Evolutionary conservation across 2,888 invertebrate genomes (phyloP).

Genomic region (Thysanoteuthis rhombus): DNA sequence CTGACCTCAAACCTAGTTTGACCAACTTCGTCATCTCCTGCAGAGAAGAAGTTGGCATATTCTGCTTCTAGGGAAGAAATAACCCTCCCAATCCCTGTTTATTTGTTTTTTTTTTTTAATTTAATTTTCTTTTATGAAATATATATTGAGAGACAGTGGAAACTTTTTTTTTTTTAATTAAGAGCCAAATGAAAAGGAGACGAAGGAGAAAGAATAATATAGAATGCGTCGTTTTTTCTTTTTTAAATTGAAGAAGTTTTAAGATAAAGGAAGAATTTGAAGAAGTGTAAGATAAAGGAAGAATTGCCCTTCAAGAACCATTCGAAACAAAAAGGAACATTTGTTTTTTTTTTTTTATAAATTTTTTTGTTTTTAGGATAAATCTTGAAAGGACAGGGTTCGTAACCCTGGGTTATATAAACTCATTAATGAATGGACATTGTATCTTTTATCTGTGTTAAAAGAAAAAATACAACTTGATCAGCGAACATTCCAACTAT

Average conservation of each 20-base stretch:
- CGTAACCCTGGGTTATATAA: too few relatives aligned
- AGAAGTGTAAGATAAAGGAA: background rate
- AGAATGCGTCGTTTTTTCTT: background rate
- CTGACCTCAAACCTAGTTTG: too few relatives aligned
- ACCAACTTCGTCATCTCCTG: background rate
- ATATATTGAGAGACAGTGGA: background rate
- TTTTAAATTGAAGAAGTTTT: background rate
- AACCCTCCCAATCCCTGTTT: background rate
- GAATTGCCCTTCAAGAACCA: background rate
- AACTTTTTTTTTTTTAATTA: background rate
- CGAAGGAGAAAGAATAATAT: background rate
- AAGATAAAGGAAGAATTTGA: background rate
- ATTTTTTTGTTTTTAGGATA: background rate
- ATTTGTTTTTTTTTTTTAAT: background rate
- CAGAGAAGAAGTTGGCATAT: background rate
- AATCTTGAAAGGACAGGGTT: background rate
- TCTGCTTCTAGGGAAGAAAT: background rate
- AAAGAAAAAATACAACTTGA: background rate
- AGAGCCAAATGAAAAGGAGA: background rate
- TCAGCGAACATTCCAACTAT: constrained; percentile 32
- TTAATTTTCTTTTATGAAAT: background rate
- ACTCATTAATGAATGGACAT: background rate
- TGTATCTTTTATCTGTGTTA: background rate
- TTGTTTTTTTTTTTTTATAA: background rate
- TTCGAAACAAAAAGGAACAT: background rate